Percentiles rank a stretch among this genome's conserved stretches.
Evolutionary conservation across 64 coral and sea anemone species (phyloP).

Genomic region (Pocillopora damicornis): DNA sequence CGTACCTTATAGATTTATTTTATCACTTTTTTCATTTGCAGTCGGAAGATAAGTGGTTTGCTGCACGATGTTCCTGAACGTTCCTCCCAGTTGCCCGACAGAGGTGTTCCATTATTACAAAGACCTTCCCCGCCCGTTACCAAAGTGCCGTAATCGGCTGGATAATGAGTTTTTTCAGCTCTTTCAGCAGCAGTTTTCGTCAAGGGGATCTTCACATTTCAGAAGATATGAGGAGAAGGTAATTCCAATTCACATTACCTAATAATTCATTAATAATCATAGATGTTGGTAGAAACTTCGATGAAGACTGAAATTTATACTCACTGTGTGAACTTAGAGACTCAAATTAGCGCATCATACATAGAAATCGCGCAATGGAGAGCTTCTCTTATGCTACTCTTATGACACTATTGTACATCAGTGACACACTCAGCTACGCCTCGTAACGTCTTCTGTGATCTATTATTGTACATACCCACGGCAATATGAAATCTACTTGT

Average conservation of each 20-base stretch:
- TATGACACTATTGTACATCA: too few relatives aligned
- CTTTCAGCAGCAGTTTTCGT: not conserved
- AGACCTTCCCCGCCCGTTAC: not conserved
- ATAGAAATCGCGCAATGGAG: not conserved
- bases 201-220: not conserved
- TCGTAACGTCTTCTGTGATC: too few relatives aligned
- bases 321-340: too few relatives aligned
- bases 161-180: constrained; percentile 25
- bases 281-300: not conserved
- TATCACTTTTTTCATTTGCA: not conserved
- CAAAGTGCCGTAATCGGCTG: constrained; percentile 10
- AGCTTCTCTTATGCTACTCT: too few relatives aligned
- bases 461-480: too few relatives aligned
- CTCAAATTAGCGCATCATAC: not conserved
- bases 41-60: not conserved
- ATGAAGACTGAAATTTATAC: too few relatives aligned
- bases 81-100: not conserved
- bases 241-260: not conserved
- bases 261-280: not conserved
- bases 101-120: constrained; percentile 16
- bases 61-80: constrained; percentile 24
- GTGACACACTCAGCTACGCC: too few relatives aligned
- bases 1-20: not conserved
- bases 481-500: too few relatives aligned
- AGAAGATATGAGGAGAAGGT: not conserved